These are phyloP conservation scores for Zootoca vivipara DNA, from an alignment of 2,113 vertebrate genomes.

Conservation along the genomic window DNA sequence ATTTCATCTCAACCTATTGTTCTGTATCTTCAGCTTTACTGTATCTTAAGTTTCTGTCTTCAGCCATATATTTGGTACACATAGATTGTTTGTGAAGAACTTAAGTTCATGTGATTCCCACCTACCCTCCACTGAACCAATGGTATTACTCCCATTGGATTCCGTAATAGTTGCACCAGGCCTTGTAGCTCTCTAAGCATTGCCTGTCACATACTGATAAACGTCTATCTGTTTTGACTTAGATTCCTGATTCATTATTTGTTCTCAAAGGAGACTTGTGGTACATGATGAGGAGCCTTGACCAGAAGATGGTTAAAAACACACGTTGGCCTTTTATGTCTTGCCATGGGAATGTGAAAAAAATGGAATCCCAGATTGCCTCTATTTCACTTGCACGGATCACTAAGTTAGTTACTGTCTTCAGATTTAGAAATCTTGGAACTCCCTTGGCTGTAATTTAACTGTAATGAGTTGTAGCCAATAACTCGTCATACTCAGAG, in stretches of 20 bases:
- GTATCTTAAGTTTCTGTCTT: slow-evolving; percentile 7
- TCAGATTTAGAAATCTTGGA: background rate
- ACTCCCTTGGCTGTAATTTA: background rate
- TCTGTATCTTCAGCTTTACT: background rate
- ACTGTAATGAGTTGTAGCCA: background rate
- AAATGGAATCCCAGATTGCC: background rate
- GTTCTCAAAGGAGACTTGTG: background rate
- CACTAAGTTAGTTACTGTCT: slow-evolving; percentile 7
- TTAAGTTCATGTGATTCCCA: background rate
- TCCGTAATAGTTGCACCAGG: background rate
- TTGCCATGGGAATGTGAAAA: background rate
- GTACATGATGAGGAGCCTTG: background rate
- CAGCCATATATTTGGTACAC: background rate
- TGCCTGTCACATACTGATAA: background rate
- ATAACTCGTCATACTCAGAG: too few species aligned
- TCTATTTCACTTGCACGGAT: background rate
- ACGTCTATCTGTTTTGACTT: background rate
- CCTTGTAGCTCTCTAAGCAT: fast-evolving
- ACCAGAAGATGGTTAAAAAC: background rate
- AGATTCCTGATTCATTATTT: background rate
- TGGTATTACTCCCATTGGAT: background rate
- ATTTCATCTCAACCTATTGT: slow-evolving; percentile 33
- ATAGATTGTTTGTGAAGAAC: background rate
- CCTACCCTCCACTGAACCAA: background rate
- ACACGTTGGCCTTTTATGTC: background rate